Conservation (phyloP, 2,797 vertebrate species). For the Acropternis orthonyx region DNA sequence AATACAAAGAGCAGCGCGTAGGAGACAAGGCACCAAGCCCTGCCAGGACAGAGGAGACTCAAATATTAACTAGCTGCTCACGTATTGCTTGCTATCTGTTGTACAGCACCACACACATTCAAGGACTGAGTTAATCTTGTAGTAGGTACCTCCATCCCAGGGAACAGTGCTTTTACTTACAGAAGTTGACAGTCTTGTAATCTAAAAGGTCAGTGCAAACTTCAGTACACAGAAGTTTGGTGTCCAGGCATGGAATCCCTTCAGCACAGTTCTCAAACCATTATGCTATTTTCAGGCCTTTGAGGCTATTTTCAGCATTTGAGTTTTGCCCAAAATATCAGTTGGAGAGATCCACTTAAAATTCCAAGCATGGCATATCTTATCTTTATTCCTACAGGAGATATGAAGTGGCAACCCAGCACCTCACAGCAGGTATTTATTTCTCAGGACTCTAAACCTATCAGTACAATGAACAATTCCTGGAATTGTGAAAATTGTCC, state of each 20-base stretch:
- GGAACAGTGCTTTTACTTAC: neutral
- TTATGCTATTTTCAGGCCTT: neutral
- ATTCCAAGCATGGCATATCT: neutral
- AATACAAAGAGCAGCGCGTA: neutral
- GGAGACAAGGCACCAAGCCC: neutral
- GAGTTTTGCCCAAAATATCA: neutral
- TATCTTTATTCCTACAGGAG: neutral
- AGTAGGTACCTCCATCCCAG: neutral
- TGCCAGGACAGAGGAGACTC: neutral
- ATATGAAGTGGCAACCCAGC: neutral
- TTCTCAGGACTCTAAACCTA: neutral
- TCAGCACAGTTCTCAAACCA: neutral
- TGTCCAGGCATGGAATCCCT: neutral
- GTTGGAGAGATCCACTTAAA: neutral
- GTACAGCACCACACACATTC: neutral
- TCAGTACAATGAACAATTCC: neutral
- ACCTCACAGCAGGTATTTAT: neutral
- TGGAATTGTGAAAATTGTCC: neutral
- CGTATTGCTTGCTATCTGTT: neutral
- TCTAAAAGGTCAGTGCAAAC: neutral
- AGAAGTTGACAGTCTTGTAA: neutral
- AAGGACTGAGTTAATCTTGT: neutral
- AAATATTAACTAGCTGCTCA: neutral
- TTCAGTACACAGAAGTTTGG: neutral
- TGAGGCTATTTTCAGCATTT: neutral